Conservation (phyloP, 1,140 invertebrate species). For the Dolichoris vasculosae region DNA sequence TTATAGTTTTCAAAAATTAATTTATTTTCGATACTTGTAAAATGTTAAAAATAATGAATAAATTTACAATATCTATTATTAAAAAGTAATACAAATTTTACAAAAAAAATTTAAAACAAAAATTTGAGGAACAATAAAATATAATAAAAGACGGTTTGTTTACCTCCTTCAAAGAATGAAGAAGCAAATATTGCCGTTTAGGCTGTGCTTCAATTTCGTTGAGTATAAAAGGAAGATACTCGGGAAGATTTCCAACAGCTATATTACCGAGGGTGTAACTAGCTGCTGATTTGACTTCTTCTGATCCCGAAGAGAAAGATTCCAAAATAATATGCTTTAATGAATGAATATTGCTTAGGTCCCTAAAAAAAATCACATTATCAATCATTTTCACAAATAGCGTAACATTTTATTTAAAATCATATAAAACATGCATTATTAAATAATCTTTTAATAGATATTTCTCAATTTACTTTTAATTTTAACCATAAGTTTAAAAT, state of each 20-base stretch:
- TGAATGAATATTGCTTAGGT: constrained; percentile 86
- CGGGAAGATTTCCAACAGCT: constrained; percentile 94
- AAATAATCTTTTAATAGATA: no score
- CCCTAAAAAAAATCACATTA: constrained; percentile 75
- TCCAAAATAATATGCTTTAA: constrained; percentile 84
- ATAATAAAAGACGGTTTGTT: not conserved
- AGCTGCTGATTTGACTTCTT: constrained; percentile 95
- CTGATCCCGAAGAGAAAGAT: constrained; percentile 85
- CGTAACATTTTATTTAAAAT: no score
- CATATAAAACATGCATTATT: no score
- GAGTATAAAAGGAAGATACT: constrained; percentile 95
- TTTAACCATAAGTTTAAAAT: no score
- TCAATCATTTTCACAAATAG: no score
- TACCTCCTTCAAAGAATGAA: constrained; percentile 98
- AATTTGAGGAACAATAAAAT: no score
- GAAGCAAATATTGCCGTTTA: constrained; percentile 94
- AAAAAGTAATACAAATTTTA: no score
- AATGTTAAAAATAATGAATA: no score
- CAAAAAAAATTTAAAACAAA: no score
- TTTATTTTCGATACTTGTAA: not conserved
- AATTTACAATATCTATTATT: no score
- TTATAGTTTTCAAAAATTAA: no score
- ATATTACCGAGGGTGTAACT: constrained; percentile 97
- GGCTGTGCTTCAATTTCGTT: constrained; percentile 95
- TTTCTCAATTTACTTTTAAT: no score